A percentile compares a stretch with the other conserved stretches of the same genome.
Evolutionary conservation across 2,113 vertebrate genomes (phyloP).

Genomic region (Oriolus oriolus): DNA sequence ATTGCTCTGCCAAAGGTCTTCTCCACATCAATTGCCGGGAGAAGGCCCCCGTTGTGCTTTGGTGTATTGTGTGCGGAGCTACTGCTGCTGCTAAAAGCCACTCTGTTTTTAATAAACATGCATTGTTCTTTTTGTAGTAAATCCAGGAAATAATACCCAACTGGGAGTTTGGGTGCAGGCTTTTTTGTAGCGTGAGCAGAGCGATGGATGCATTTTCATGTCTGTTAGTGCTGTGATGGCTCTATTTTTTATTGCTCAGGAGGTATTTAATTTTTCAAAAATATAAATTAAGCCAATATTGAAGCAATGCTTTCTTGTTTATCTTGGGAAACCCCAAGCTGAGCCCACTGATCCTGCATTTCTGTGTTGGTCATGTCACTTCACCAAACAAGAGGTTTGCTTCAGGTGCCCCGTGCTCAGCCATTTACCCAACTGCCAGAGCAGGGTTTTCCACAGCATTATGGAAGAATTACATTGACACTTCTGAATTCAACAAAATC

Average conservation of each 20-base stretch:
- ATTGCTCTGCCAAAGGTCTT: constrained; percentile 68
- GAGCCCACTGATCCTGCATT: not conserved
- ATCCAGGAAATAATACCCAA: constrained; percentile 60
- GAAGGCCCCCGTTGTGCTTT: constrained; percentile 65
- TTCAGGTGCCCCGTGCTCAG: not conserved
- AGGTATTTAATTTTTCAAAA: constrained; percentile 1
- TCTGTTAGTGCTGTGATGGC: not conserved
- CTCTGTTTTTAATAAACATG: constrained; percentile 68
- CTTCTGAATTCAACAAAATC: not conserved
- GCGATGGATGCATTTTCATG: constrained; percentile 12
- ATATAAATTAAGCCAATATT: not conserved
- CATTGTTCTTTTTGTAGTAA: constrained; percentile 67
- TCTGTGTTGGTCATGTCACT: not conserved
- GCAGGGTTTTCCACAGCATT: accelerated
- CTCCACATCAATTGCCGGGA: constrained; percentile 61
- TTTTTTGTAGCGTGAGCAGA: not conserved
- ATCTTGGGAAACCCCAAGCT: not conserved
- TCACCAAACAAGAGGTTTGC: not conserved
- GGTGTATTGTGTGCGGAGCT: constrained; percentile 42
- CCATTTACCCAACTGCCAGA: accelerated
- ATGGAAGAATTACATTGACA: not conserved
- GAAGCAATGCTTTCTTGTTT: not conserved
- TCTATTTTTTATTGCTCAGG: constrained; percentile 17
- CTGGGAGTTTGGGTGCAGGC: constrained; percentile 52
- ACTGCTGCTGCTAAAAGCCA: constrained; percentile 63